phyloP scores from a whole-genome alignment of 2,113 vertebrate genomes.

The Aix galericulata region DNA sequence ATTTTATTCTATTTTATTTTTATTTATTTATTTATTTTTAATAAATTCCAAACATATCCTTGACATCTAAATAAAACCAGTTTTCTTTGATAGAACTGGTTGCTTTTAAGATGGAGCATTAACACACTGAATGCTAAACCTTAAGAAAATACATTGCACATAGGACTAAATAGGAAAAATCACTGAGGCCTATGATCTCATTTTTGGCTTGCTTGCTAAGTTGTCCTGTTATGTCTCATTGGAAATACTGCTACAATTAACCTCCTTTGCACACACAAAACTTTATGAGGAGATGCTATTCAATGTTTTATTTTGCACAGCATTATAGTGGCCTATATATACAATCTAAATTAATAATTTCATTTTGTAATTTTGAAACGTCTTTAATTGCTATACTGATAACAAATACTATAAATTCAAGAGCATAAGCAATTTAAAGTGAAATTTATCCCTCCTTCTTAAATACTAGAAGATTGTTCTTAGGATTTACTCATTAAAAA shows the following conservation, averaged over 20 bases:
- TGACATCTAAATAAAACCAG: not conserved
- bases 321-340: not conserved
- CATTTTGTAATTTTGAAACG: not conserved
- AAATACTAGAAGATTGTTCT: not conserved
- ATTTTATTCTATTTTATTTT: not conserved
- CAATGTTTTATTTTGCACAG: not conserved
- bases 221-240: not conserved
- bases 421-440: not conserved
- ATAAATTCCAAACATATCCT: not conserved
- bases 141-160: not conserved
- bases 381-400: not conserved
- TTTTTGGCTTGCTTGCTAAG: not conserved
- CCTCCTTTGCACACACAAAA: not conserved
- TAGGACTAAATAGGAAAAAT: not conserved
- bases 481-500: constrained; percentile 21
- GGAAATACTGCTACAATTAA: not conserved
- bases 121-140: not conserved
- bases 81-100: not conserved
- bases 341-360: not conserved
- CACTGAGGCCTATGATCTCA: not conserved
- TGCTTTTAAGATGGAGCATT: not conserved
- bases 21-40: not conserved
- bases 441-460: not conserved
- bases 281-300: not conserved
- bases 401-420: not conserved